phyloP scores from a whole-genome alignment of 2,113 vertebrate species.

The Atractosteus spatula region DNA sequence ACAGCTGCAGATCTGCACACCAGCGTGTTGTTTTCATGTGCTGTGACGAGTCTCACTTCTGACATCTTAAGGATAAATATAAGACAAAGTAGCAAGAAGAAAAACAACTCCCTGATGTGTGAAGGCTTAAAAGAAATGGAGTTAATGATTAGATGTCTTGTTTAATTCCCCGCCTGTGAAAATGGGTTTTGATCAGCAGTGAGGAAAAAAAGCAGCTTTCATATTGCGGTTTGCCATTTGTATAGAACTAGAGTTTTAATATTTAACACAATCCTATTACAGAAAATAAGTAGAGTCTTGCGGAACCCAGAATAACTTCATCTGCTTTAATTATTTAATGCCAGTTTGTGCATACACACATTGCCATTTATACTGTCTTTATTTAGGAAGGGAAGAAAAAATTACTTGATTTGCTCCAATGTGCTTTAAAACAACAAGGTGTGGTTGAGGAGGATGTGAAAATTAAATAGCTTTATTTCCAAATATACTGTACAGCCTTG shows the following conservation, averaged over 20 bases:
- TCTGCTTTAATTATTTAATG: conserved; percentile 62
- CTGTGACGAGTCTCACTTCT: conserved; percentile 20
- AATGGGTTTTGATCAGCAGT: conserved; percentile 48
- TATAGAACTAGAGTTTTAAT: conserved; percentile 55
- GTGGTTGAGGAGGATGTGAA: conserved; percentile 53
- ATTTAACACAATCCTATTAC: conserved; percentile 56
- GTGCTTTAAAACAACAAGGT: conserved; percentile 44
- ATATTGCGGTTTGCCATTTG: conserved; percentile 39
- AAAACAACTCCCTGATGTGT: conserved; percentile 26
- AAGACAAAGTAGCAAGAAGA: conserved; percentile 35
- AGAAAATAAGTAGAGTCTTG: conserved; percentile 39
- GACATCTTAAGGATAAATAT: conserved; percentile 26
- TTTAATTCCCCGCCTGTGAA: conserved; percentile 39
- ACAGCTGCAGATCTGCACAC: conserved; percentile 33
- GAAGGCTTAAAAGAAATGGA: conserved; percentile 28
- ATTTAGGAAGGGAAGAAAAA: conserved; percentile 34
- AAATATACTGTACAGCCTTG: conserved; percentile 39
- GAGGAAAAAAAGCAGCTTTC: conserved; percentile 37
- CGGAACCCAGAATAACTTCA: conserved; percentile 41
- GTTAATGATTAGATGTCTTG: conserved; percentile 49
- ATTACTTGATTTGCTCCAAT: conserved; percentile 42
- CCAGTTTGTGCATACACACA: conserved; percentile 37
- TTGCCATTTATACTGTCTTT: conserved; percentile 48
- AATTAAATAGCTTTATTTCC: conserved; percentile 43
- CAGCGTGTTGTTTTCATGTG: conserved; percentile 6